phyloP scores from a whole-genome alignment of 2,113 vertebrate genomes.

The Tachuris rubrigastra region DNA sequence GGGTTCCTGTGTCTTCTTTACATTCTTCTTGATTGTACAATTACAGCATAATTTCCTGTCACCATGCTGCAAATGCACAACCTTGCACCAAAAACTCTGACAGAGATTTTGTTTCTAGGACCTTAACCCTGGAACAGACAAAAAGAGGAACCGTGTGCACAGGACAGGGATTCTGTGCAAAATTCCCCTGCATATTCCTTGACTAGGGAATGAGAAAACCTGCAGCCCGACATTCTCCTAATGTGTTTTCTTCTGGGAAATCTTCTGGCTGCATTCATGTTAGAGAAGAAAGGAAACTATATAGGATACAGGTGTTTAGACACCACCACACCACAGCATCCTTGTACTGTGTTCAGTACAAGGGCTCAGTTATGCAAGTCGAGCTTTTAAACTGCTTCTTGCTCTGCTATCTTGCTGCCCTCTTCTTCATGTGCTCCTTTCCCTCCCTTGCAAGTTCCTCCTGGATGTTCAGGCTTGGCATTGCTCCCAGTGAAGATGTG shows the following conservation, averaged over 20 bases:
- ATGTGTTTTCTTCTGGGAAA: neutral
- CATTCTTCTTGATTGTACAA: neutral
- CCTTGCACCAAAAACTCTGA: neutral
- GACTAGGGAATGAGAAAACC: neutral
- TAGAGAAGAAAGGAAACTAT: neutral
- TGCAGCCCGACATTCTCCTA: neutral
- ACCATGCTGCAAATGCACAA: rapidly evolving
- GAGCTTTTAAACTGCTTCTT: neutral
- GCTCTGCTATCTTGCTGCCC: neutral
- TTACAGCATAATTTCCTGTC: neutral
- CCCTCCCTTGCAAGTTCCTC: neutral
- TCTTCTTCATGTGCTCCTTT: neutral
- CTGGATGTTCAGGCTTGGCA: neutral
- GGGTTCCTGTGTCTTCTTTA: neutral
- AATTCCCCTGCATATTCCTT: neutral
- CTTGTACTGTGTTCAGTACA: neutral
- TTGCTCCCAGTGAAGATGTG: neutral
- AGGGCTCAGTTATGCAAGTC: neutral
- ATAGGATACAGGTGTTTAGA: neutral
- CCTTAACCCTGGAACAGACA: neutral
- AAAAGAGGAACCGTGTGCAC: neutral
- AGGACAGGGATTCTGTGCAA: neutral
- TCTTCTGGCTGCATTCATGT: neutral
- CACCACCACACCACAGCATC: neutral
- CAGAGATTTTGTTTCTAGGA: neutral